These are phyloP conservation scores for Scaptomyza parva DNA, from an alignment of 2,888 invertebrate species.

Conservation along the genomic window DNA sequence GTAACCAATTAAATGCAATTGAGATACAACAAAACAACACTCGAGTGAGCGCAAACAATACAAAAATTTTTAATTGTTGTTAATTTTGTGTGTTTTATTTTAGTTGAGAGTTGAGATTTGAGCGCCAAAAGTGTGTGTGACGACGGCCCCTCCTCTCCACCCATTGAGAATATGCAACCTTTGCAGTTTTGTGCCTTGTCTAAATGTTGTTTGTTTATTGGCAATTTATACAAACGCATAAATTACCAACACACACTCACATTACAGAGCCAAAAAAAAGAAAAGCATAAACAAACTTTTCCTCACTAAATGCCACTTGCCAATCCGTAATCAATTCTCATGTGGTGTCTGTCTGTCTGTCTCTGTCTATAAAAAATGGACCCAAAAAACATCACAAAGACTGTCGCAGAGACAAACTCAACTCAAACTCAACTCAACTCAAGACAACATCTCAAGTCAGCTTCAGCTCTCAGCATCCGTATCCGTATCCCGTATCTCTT, in stretches of 20 bases:
- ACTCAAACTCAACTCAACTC: slow-evolving; percentile 58
- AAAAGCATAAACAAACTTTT: slow-evolving; percentile 75
- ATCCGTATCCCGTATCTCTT: slow-evolving; percentile 17
- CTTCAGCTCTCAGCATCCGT: slow-evolving; percentile 29
- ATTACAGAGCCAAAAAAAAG: not conserved
- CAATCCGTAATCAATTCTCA: slow-evolving; percentile 80
- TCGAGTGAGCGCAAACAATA: slow-evolving; percentile 32
- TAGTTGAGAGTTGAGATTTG: no score
- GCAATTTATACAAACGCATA: slow-evolving; percentile 77
- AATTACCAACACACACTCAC: slow-evolving; percentile 59
- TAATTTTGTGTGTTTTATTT: slow-evolving; percentile 65
- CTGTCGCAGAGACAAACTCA: slow-evolving; percentile 48
- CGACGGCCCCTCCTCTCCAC: no score
- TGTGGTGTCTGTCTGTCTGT: slow-evolving; percentile 36
- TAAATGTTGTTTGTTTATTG: slow-evolving; percentile 72
- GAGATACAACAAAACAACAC: slow-evolving; percentile 59
- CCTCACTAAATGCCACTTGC: slow-evolving; percentile 80
- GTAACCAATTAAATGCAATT: slow-evolving; percentile 68
- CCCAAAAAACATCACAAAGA: slow-evolving; percentile 26
- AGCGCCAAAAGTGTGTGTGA: not conserved
- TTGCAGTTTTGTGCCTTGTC: slow-evolving; percentile 58
- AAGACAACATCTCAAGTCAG: slow-evolving; percentile 52
- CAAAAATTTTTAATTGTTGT: slow-evolving; percentile 60
- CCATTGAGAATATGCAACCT: slow-evolving; percentile 54
- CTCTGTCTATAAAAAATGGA: slow-evolving; percentile 69